Evolutionary conservation across 1,140 invertebrate genomes (phyloP).

Genomic region (Drosophila bocqueti): DNA sequence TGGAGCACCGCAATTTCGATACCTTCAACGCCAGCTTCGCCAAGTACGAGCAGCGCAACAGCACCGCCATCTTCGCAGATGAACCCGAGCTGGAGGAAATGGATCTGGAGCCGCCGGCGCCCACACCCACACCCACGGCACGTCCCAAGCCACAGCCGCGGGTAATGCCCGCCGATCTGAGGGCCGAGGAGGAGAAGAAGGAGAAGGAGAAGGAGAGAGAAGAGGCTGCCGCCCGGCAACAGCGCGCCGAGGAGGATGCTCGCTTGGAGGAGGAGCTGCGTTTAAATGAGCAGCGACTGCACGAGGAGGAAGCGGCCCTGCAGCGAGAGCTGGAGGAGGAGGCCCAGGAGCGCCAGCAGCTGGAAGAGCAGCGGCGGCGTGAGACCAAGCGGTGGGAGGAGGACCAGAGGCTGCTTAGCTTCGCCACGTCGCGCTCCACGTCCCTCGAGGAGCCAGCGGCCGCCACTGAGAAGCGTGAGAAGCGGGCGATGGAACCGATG

Average conservation of each 20-base stretch:
- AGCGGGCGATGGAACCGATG: background rate
- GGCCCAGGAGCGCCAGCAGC: constrained; percentile 26
- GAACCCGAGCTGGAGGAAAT: constrained; percentile 38
- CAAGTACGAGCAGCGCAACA: constrained; percentile 72
- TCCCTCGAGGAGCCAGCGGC: constrained; percentile 44
- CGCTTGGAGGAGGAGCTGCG: constrained; percentile 64
- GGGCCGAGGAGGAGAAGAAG: constrained; percentile 32
- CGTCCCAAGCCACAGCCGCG: constrained; percentile 49
- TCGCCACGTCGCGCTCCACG: constrained; percentile 59
- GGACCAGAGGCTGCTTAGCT: constrained; percentile 70
- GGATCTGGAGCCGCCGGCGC: constrained; percentile 10
- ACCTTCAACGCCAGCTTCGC: constrained; percentile 70
- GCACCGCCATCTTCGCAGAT: constrained; percentile 69
- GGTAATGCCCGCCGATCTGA: constrained; percentile 22
- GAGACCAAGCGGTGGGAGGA: constrained; percentile 72
- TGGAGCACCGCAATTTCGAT: constrained; percentile 67
- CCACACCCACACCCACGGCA: constrained; percentile 28
- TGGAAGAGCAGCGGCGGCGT: constrained; percentile 63
- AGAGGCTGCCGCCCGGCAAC: constrained; percentile 32
- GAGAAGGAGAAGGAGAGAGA: constrained; percentile 34
- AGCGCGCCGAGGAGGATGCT: constrained; percentile 61
- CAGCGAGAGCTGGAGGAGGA: constrained; percentile 52
- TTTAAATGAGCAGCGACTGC: constrained; percentile 67
- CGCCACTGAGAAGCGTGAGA: background rate
- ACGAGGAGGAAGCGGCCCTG: constrained; percentile 62